Base-by-base conservation (phyloP, 2,797 vertebrate species). In the Myotis planiceps region DNA sequence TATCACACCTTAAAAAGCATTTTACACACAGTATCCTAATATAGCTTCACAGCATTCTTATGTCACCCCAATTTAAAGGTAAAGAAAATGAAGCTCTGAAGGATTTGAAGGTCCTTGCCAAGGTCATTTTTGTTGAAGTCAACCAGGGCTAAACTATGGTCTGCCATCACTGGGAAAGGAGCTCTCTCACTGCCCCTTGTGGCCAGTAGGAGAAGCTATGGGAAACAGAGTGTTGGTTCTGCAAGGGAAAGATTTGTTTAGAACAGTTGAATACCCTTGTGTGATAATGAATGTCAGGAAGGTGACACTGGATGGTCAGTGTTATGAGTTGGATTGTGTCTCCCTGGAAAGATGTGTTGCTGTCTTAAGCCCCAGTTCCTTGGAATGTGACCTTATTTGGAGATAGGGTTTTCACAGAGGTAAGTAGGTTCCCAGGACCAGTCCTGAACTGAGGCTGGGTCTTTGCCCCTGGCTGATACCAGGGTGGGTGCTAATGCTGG, bases 1-100 rank as follows among this genome's bases (percentile, higher is more conserved):
- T 29, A 53, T 85, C 45, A 82, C 72, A 87, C 71, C 75, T 90
- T 51, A 16, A 85, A 96, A 91, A 95, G 29, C 60, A 47, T 78
- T 95, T 68, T 69, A 76, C 45, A 51, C 53, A 27, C 32, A n/a
- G 49, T 27, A 25, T 74, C 96, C 88, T 51, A 18, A 86, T 32
- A 84, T 37, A 83, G 65, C 79, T 83, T 72, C 51, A 18, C 79
- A 45, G 42, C 37, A 13, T 66, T 55, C 84, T 37, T 37, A 16
- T 9, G 60, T 42, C 18, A 29, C 37, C 45, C 27, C 6, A 39
- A 74, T 39, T 69, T 65, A 81, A 91, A 92, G 49, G 71, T 9
- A 82, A 89, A 86, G 55, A 69, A 84, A 87, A 68, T 19, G 66
- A 58, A 60, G 55, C 16, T 42, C 37, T 2, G 21, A 65, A 39